Base-by-base conservation (phyloP, 2,113 vertebrate genomes). In the Perca schrenkii region DNA sequence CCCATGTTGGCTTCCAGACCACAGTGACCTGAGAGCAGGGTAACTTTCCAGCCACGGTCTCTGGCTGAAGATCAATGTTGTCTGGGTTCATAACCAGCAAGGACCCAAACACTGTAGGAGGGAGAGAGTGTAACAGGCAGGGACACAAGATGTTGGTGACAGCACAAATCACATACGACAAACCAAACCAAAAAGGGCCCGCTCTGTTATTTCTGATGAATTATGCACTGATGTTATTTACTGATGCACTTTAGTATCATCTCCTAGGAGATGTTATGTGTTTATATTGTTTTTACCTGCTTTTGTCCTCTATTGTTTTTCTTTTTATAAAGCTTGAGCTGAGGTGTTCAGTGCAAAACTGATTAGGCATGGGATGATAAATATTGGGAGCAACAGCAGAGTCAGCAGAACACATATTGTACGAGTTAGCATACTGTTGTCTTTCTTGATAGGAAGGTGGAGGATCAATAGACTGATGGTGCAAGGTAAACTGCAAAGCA, bases 21-120 rank as follows among this genome's bases (percentile, higher is more conserved):
- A 49, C 82, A 73, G 40, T 93, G 92, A 94, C 92, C 92, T 63
- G 73, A 74, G 89, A 86, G 79, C 89, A 82, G 79, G 60, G 77
- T 83, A 82, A 93, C 95, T 86, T 86, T 81, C n/a, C 63, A 81
- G 84, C 79, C 81, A n/a, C 88, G 49, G 82, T 80, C 79, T 71
- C 80, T 91, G 86, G 89, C 88, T 31, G 63, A 34, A 79, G 86
- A 88, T 89, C 85, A 93, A 87, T 82, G 87, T 81, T 74, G 90
- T 89, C 85, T 88, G 90, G 72, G 63, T 83, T 77, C 77, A 80
- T 80, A 74, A 66, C 49, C 77, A 47, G 49, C 13, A 17, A 67
- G 21, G 40, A 74, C 40, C 25, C 56, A 77, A 82, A 75, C 34
- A 50, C 54, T 58, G 74, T 17, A 12, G 31, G 53, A 76, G 64